Base-by-base conservation (phyloP, 2,113 vertebrate genomes). In the Pachyramphus minor region DNA sequence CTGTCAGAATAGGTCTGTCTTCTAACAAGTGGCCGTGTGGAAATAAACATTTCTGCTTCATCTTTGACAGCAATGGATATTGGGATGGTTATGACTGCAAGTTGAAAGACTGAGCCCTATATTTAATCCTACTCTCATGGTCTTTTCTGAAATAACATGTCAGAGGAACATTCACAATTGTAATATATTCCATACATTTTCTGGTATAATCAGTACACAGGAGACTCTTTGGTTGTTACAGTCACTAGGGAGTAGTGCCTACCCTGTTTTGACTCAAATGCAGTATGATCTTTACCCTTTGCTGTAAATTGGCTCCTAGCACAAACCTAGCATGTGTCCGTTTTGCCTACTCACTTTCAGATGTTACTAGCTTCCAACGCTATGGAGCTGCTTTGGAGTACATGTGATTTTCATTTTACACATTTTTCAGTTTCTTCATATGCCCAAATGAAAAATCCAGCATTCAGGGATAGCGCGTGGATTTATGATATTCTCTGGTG, bases 321-420 rank as follows among this genome's bases (percentile, higher is more conserved):
- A 96, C 83, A 90, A 94, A n/a, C n/a, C n/a, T n/a, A n/a, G n/a
- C n/a, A 88, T 94, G 90, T 94, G 92, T 96, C 93, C 92, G 90
- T 93, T 93, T 96, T 89, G 77, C 69, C 64, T 96, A 28, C 76
- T 49, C 64, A 72, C 69, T 96, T 94, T 95, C 96, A 96, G 93
- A 96, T 96, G 92, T 95, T 93, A 89, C 76, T 83, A 89, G 67
- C 92, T 90, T 84, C 56, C 53, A 92, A 52, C 39, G 56, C 52
- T 92, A 56, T 75, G 52, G 37, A 59, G 37, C 52, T 86, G 72
- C 58, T 93, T 89, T 88, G 44, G 64, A 64, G 49, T 84, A 92
- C 92, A 93, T 78, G 69, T 96, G 96, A 97, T 94, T 96, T 89
- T 94, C 92, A 95, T 97, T 97, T 90, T 89, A 87, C 80, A 96